Evolutionary conservation across 1,140 invertebrate species (phyloP), one percentile per base, ranked within the genome.

Genomic region (Mamestra configurata): DNA sequence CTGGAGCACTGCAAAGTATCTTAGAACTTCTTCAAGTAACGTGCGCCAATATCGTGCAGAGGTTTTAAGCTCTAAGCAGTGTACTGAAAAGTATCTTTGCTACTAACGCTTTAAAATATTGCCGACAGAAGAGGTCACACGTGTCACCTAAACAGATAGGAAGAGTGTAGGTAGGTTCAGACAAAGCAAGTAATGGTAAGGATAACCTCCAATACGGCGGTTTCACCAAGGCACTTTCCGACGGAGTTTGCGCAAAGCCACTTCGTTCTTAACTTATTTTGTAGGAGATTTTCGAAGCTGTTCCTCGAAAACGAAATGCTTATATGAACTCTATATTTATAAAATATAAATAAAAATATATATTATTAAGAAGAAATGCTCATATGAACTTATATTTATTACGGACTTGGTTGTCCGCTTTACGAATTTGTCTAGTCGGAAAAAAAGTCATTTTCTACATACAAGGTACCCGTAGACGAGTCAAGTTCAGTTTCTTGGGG

Each of bases 231-330:
- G 76, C 24, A 82, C n/a, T 68, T 83, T 71, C 70, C 68, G 20
- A 27, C 79, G 53, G 86, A 84, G 86, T 84, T 83, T 88, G 86
- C 86, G 83, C 82, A 86, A 66, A 86, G 24, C 61, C 59, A 31
- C 43, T 61, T 31, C 80, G 37, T 82, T 68, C 79, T 76, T 83
- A 86, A 88, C 83, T 79, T 84, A 82, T 84, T 88, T 84, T 61
- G 76, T 53, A 77, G 49, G 77, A 83, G 82, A 81, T 66, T 81
- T 84, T 86, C 71, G 71, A 79, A 73, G 79, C 77, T 71, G 43
- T 51, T 40, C 37, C 66, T 73, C 72, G 51, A 82, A 46, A 79
- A 57, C 77, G 76, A 82, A 84, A 78, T 31, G 61, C 53, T 78
- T 59, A 70, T 77, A 84, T 84, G 70, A 77, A 84, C 78, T 84